Base-by-base conservation (phyloP, 2,113 vertebrate genomes). In the Pycnonotus jocosus region DNA sequence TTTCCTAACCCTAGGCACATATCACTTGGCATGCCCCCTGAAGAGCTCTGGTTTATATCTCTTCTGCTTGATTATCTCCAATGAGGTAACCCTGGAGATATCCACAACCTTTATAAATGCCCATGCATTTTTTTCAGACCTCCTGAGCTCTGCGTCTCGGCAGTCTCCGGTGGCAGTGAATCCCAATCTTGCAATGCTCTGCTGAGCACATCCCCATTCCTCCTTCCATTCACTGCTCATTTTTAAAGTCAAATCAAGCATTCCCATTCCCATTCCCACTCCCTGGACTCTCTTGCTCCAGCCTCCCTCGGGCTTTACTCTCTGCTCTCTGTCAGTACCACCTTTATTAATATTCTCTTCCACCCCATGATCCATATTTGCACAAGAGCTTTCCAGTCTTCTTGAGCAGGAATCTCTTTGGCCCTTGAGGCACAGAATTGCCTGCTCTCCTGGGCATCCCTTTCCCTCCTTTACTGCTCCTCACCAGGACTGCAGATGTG, bases 11-110 rank as follows among this genome's bases (percentile, higher is more conserved):
- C 19, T 31, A 56, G 68, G 90, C 84, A 77, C 82, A 82, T 90
- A 70, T 87, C 74, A 70, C 57, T 94, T 90, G 42, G 64, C 69
- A 15, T 68, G 56, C 77, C 33, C 56, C 74, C 58, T 58, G 71
- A 80, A 86, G 56, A 90, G 65, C 60, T 66, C 90, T 69, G 42
- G 22, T 90, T 91, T 91, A 37, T 87, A 68, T 92, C 44, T 21
- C 20, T 77, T 88, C 81, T 89, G 71, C 64, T 74, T 86, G 84
- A 74, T 81, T 93, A 81, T 92, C 83, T 88, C 81, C 77, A 87
- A 24, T 77, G 87, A 95, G 54, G 66, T 77, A 91, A 76, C 56
- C 57, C 35, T 15, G 11, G 73, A 85, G 56, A 64, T 69, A 78
- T 19, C 33, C 81, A 91, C 74, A 81, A 40, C 54, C 70, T 85